A percentile compares a stretch with the other conserved stretches of the same genome.
phyloP scores from a whole-genome alignment of 2,888 invertebrate species.

The Megalurothrips usitatus region DNA sequence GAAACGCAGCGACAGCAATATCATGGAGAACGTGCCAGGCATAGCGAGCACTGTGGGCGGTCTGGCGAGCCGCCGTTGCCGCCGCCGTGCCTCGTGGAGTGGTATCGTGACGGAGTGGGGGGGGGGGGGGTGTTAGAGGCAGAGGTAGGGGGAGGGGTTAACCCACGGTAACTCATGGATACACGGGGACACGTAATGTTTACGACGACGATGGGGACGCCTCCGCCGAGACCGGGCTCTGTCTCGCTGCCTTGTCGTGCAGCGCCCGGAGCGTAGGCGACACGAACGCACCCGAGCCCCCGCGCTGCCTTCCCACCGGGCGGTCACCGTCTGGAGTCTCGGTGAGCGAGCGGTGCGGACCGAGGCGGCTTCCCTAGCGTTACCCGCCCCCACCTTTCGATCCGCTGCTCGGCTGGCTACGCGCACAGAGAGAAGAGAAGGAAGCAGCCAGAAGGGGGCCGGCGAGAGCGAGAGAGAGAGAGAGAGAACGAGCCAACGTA shows the following conservation, averaged over 20 bases:
- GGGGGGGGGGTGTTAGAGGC: neutral
- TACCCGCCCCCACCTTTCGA: too few species aligned
- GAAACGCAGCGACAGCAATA: conserved; percentile 24
- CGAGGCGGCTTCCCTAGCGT: too few species aligned
- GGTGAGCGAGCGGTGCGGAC: neutral
- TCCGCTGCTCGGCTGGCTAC: conserved; percentile 18
- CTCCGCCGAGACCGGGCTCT: too few species aligned
- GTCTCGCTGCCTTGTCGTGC: too few species aligned
- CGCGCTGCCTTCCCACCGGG: neutral
- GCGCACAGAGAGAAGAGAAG: conserved; percentile 29
- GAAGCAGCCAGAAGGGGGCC: neutral
- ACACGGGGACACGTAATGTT: neutral
- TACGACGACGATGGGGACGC: too few species aligned
- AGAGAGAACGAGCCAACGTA: too few species aligned
- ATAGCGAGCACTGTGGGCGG: neutral
- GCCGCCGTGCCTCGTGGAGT: neutral
- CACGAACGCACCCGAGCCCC: neutral
- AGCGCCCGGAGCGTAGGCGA: neutral
- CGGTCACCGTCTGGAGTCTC: neutral
- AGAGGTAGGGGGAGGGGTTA: neutral
- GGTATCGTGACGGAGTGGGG: neutral
- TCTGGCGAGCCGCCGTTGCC: neutral
- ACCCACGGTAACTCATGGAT: neutral
- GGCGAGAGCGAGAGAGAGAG: conserved; percentile 20
- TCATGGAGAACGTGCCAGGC: conserved; percentile 20